Evolutionary conservation across 1,140 invertebrate genomes (phyloP).

Genomic region (Bemisia tabaci): DNA sequence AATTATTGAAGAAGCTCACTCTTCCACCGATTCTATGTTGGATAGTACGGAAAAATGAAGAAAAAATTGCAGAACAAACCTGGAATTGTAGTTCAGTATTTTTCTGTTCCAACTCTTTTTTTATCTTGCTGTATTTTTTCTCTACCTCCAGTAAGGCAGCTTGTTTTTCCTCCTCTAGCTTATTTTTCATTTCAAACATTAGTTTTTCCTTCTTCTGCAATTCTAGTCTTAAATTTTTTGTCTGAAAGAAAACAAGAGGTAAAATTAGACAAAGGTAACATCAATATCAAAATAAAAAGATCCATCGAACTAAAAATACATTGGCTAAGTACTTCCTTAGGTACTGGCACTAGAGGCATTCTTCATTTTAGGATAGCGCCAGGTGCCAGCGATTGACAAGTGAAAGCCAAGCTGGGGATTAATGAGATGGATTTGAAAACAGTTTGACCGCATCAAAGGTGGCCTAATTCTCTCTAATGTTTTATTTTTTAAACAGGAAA

Average conservation of each 20-base stretch:
- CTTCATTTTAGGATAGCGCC: neutral
- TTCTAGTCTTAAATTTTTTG: neutral
- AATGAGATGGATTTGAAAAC: neutral
- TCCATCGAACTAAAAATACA: neutral
- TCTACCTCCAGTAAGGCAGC: neutral
- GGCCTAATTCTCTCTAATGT: no score
- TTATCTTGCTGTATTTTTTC: neutral
- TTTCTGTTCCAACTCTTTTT: neutral
- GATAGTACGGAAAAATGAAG: no score
- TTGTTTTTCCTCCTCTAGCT: neutral
- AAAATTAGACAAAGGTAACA: neutral
- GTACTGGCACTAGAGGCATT: neutral
- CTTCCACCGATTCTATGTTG: neutral
- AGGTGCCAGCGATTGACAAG: neutral
- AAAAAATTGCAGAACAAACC: neutral
- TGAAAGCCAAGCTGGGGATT: neutral
- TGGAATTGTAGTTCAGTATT: neutral
- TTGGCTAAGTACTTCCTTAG: no score
- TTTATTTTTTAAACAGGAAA: no score
- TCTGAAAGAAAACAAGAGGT: neutral
- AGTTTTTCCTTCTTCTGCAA: neutral
- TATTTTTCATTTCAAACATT: neutral
- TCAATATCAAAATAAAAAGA: neutral
- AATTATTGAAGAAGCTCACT: neutral
- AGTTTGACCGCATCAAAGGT: no score